Evolutionary conservation across 2,113 vertebrate species (phyloP), one percentile per base, ranked within the genome.

Genomic region (Solenodon paradoxus): DNA sequence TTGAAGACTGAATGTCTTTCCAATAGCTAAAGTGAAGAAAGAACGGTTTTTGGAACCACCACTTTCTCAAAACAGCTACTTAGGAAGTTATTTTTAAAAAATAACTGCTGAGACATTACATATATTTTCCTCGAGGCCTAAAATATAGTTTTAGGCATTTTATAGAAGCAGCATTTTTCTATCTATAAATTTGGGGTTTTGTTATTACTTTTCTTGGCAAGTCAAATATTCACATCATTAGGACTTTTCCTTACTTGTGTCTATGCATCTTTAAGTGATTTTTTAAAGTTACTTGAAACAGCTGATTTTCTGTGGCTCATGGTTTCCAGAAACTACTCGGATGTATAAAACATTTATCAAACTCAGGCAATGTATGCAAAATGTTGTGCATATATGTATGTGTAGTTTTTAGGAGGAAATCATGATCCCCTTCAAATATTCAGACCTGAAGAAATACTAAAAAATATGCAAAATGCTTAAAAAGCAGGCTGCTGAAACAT

Each of bases 231-330:
- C 45, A 20, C 51, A 12, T 75, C 77, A n/a, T 26, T 49, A 80
- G 32, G 2, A 13, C 28, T 92, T 95, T 82, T 28, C 5, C 24
- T 93, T 79, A 47, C n/a, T 82, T 74, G 49, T 81, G 53, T 89
- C 38, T 24, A 64, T 66, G 20, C 20, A 61, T 81, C 35, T 84
- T 91, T 32, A 83, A 51, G 20, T 68, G 10, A 40, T 84, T 84
- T 90, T n/a, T 71, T 42, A 77, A 96, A 82, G 19, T 88, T 83
- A 57, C 40, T 86, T 89, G 75, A 78, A 88, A 82, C 30, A 90
- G 9, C 55, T 94, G 64, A 6, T 53, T 87, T 92, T 94, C 51
- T 82, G 51, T 75, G 82, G 9, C 53, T 94, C 47, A 30, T 47
- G 30, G 47, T 84, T 72, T 92, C 38, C 30, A 93, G 79, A 53